A percentile compares a stretch with the other conserved stretches of the same genome.
These are phyloP conservation scores for Drosophila pandora DNA, from an alignment of 1,140 invertebrate genomes.

Conservation along the genomic window DNA sequence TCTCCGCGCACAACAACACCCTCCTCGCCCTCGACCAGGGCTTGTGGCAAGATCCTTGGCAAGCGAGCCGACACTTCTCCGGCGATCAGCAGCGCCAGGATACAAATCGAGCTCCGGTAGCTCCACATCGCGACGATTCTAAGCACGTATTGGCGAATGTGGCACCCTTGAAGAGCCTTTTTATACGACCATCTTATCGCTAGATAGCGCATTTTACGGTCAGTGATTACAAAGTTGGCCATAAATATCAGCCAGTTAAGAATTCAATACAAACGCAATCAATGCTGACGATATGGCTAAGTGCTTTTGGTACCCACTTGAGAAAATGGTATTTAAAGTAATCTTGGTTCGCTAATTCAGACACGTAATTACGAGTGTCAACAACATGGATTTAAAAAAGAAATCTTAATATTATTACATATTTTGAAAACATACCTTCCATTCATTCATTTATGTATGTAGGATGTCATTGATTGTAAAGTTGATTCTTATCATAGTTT, in stretches of 20 bases:
- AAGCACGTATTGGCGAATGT: slow-evolving; percentile 28
- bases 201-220: slow-evolving; percentile 24
- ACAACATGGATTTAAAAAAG: background rate
- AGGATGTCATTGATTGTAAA: background rate
- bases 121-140: slow-evolving; percentile 47
- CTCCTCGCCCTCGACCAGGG: slow-evolving; percentile 46
- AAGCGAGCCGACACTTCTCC: slow-evolving; percentile 19
- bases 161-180: slow-evolving; percentile 3
- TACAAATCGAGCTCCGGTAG: slow-evolving; percentile 34
- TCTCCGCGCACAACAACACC: slow-evolving; percentile 63
- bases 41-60: slow-evolving; percentile 45
- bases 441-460: background rate
- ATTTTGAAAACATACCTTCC: no score
- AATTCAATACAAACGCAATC: slow-evolving; percentile 19
- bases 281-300: slow-evolving; percentile 16
- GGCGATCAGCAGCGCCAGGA: slow-evolving; percentile 51
- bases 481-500: background rate
- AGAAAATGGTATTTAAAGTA: slow-evolving; percentile 18
- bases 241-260: slow-evolving; percentile 14
- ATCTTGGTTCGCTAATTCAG: slow-evolving; percentile 1
- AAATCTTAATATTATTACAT: background rate
- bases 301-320: slow-evolving; percentile 22
- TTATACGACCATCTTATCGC: slow-evolving; percentile 46
- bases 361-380: slow-evolving; percentile 26
- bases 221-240: slow-evolving; percentile 7